Conservation (phyloP, 2,888 invertebrate genomes). For the Poecilobothrus nobilitatus region DNA sequence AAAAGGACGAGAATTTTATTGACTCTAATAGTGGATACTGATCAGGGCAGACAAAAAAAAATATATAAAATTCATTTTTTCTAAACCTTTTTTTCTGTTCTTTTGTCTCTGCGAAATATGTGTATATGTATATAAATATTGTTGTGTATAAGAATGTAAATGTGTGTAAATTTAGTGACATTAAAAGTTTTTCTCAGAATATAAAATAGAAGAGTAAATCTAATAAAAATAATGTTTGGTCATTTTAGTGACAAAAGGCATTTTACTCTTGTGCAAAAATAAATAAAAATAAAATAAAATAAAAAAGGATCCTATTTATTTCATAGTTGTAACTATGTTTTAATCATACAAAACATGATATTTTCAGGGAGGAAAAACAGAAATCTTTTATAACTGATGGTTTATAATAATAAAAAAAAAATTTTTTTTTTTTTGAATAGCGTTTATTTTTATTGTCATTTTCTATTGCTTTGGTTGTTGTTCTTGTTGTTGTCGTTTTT, state of each 20-base stretch:
- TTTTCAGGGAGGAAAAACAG: neutral
- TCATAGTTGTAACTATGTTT: neutral
- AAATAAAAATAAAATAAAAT: neutral
- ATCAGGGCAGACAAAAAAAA: neutral
- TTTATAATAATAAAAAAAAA: neutral
- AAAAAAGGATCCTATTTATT: neutral
- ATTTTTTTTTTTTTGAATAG: neutral
- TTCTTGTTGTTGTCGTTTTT: neutral
- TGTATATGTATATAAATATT: neutral
- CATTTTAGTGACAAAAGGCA: slow-evolving; percentile 3
- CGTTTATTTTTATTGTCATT: neutral
- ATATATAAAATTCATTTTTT: neutral
- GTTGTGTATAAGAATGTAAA: neutral
- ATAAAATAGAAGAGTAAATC: neutral
- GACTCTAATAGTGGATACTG: too few species aligned
- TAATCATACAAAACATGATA: neutral
- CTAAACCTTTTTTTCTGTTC: neutral
- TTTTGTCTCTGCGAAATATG: neutral
- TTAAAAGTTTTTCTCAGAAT: neutral
- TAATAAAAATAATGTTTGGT: slow-evolving; percentile 6
- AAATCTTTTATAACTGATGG: slow-evolving; percentile 2
- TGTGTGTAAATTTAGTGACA: slow-evolving; percentile 1
- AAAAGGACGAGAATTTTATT: too few species aligned
- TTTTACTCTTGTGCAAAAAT: neutral
- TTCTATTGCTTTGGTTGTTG: neutral